Evolutionary conservation across 2,113 vertebrate genomes (phyloP), one percentile per base, ranked within the genome.

Genomic region (Leucopsar rothschildi): DNA sequence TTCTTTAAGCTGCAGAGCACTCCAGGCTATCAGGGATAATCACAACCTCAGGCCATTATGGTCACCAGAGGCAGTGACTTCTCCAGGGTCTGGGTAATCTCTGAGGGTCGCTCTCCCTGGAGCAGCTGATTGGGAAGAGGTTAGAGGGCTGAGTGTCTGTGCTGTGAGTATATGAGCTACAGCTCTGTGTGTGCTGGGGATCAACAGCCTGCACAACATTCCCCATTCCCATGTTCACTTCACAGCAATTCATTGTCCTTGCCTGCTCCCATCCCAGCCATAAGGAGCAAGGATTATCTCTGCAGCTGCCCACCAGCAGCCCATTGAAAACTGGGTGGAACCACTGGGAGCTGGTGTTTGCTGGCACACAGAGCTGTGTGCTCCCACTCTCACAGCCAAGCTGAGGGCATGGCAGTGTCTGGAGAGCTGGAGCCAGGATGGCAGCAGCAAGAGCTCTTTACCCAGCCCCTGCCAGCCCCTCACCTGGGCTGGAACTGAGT

Each of bases 1-100:
- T 96, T 97, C 93, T 95, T 95, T 96, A 91, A 96, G 96, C 96
- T 88, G 95, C 94, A 76, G 49, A 39, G 94, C 92, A 80, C 92
- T 94, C 86, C 64, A 23, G 95, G 95, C 96, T 96, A 92, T 94
- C 84, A 24, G 83, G 91, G 94, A 95, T 82, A 96, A 97, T 94
- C 94, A 91, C 92, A 82, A 65, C 94, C 96, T 91, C 4, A 0
- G 95, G 95, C 94, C 89, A 17, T 50, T 33, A 3, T 0, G 65
- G 88, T 90, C 97, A 91, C 7, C 18, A 83, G 94, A 85, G 92
- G 91, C 93, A 83, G 91, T 14, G 68, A 93, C 70, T 79, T 82
- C 96, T 93, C 64, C 61, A 56, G 88, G 88, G 85, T 83, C 44
- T 91, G 63, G 82, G 45, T 91, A 29, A 92, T 93, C 95, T 87